A percentile compares a stretch with the other conserved stretches of the same genome.
phyloP scores from a whole-genome alignment of 2,113 vertebrate species.

The Panthera tigris region DNA sequence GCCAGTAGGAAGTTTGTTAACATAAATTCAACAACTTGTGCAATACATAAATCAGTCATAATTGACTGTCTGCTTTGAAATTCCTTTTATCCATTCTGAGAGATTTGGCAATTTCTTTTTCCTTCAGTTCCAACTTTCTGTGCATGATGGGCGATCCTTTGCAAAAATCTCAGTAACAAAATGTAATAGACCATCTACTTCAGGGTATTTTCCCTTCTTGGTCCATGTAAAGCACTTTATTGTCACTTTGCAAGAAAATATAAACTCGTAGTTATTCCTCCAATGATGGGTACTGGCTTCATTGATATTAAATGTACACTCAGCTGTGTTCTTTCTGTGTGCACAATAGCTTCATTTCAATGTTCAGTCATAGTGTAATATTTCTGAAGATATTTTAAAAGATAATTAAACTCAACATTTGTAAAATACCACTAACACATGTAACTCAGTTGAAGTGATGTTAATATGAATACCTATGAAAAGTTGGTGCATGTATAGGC shows the following conservation, averaged over 20 bases:
- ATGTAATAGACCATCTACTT: background rate
- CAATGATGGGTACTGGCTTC: background rate
- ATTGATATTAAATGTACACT: background rate
- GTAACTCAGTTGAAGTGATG: background rate
- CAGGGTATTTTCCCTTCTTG: background rate
- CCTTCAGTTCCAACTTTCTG: background rate
- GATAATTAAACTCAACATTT: background rate
- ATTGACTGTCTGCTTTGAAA: background rate
- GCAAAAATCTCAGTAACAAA: background rate
- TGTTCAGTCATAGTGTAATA: background rate
- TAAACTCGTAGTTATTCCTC: background rate
- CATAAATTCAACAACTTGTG: background rate
- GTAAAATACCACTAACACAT: background rate
- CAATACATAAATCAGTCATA: background rate
- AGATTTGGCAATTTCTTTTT: background rate
- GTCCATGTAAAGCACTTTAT: background rate
- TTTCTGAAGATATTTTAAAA: background rate
- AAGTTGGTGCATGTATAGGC: background rate
- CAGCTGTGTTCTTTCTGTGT: background rate
- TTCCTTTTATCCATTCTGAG: constrained; percentile 13
- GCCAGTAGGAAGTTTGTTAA: background rate
- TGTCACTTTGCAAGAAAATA: constrained; percentile 10
- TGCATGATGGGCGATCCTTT: background rate
- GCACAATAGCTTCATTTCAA: background rate
- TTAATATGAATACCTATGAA: background rate